phyloP scores from a whole-genome alignment of 1,140 invertebrate genomes.

The Planococcus citri region DNA sequence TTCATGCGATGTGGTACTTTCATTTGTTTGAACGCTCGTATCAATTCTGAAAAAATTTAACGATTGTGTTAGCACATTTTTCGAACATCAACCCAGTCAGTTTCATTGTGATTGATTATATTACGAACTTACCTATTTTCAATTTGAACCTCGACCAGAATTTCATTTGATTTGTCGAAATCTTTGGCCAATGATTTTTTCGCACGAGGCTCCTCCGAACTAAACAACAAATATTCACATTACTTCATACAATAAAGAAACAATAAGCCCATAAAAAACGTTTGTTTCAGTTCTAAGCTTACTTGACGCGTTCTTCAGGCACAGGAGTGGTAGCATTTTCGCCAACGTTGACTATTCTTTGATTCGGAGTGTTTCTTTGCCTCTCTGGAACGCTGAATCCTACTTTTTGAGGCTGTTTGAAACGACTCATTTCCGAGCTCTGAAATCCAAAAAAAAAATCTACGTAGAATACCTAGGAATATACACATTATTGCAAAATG shows the following conservation, averaged over 20 bases:
- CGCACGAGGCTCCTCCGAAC: neutral
- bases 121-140: neutral
- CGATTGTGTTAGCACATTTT: no score
- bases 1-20: neutral
- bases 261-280: neutral
- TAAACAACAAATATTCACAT: neutral
- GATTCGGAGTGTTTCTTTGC: neutral
- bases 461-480: no score
- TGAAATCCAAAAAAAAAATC: neutral
- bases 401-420: conserved; percentile 12
- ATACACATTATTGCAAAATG: no score
- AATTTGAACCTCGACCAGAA: neutral
- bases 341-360: neutral
- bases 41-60: neutral
- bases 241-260: neutral
- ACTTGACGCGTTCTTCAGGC: neutral
- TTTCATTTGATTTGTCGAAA: neutral
- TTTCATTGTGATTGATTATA: no score
- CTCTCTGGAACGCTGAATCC: neutral
- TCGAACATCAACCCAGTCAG: neutral
- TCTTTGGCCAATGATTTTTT: neutral
- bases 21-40: neutral
- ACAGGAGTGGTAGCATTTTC: neutral
- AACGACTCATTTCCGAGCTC: neutral
- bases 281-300: neutral